A percentile compares a stretch with the other conserved stretches of the same genome.
phyloP scores from a whole-genome alignment of 2,113 vertebrate genomes.

The Phalacrocorax carbo region DNA sequence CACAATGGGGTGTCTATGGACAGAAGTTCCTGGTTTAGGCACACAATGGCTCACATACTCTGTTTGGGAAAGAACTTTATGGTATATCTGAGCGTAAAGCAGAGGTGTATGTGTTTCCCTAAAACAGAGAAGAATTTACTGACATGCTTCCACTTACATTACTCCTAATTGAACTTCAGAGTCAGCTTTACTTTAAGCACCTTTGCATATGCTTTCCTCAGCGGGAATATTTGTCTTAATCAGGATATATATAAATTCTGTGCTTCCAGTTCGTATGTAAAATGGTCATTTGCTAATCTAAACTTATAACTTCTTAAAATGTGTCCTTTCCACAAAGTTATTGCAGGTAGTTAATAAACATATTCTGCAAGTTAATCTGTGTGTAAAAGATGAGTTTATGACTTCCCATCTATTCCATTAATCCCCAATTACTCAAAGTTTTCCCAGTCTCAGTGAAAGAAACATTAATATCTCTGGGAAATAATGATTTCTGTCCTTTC shows the following conservation, averaged over 20 bases:
- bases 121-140: background rate
- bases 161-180: background rate
- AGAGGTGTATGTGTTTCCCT: background rate
- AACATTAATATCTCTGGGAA: conserved; percentile 36
- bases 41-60: background rate
- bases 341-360: background rate
- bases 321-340: background rate
- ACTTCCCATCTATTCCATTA: conserved; percentile 13
- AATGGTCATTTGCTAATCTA: background rate
- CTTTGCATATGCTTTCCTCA: background rate
- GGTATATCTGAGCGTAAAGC: background rate
- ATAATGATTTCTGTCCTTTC: conserved; percentile 45
- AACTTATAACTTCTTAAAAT: background rate
- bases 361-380: background rate
- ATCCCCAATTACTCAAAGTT: conserved; percentile 31
- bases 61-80: background rate
- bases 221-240: background rate
- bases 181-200: background rate
- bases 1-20: background rate
- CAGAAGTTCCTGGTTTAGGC: background rate
- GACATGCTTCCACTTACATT: background rate
- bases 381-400: background rate
- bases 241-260: background rate
- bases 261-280: background rate
- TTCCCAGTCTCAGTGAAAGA: background rate